Percentiles rank a stretch among this genome's conserved stretches.
phyloP scores from a whole-genome alignment of 2,888 invertebrate species.

The Neoascia interrupta region DNA sequence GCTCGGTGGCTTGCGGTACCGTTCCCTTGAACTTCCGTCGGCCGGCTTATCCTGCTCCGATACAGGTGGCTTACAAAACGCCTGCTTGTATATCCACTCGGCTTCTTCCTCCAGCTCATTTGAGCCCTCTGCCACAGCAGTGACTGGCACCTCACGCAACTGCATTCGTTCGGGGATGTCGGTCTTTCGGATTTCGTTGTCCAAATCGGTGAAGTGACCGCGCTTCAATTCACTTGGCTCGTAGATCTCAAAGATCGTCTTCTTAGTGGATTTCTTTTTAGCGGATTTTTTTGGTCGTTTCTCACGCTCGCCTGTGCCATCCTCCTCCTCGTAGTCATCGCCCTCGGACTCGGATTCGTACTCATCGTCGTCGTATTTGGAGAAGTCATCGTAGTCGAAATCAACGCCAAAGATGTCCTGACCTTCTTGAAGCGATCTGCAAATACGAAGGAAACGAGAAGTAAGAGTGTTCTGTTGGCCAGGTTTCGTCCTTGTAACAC shows the following conservation, averaged over 20 bases:
- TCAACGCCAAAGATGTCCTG: conserved; percentile 99
- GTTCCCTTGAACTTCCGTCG: conserved; percentile 75
- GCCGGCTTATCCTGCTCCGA: conserved; percentile 84
- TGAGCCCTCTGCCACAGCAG: conserved; percentile 89
- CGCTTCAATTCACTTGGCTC: conserved; percentile 98
- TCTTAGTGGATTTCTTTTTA: conserved; percentile 88
- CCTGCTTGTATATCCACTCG: conserved; percentile 98
- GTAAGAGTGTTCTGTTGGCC: no score
- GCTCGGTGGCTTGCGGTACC: conserved; percentile 84
- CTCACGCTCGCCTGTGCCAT: conserved; percentile 84
- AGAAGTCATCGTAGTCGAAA: conserved; percentile 95
- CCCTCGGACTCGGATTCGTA: conserved; percentile 88
- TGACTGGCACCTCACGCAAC: conserved; percentile 92
- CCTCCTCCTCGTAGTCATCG: conserved; percentile 90
- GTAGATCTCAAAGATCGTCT: conserved; percentile 95
- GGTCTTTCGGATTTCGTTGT: conserved; percentile 92
- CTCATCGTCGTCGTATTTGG: conserved; percentile 90
- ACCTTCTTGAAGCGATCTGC: conserved; percentile 94
- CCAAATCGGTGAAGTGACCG: conserved; percentile 96
- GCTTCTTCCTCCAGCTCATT: conserved; percentile 96
- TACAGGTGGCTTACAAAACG: conserved; percentile 91
- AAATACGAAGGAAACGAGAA: conserved; percentile 32
- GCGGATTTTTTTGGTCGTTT: conserved; percentile 87
- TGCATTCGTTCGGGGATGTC: conserved; percentile 96
- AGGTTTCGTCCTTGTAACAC: conserved; percentile 78